Evolutionary conservation across 2,888 invertebrate genomes (phyloP).

Genomic region (Argyresthia goedartella): DNA sequence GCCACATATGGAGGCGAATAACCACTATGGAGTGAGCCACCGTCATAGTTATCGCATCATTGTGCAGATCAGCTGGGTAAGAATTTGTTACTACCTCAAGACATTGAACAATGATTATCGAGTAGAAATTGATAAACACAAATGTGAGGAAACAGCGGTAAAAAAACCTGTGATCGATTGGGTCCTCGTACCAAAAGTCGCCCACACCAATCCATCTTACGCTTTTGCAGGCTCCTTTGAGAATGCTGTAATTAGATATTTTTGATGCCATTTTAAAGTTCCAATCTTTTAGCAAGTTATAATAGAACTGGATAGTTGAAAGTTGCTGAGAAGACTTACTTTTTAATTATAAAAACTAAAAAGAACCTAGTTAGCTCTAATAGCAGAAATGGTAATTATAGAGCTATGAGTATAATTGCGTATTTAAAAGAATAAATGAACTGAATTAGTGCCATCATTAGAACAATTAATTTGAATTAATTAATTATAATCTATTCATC

Average conservation of each 20-base stretch:
- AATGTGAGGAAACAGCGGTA: background rate
- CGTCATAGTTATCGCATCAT: constrained; percentile 1
- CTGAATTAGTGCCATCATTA: constrained; percentile 13
- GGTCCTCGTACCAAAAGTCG: constrained; percentile 5
- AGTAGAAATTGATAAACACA: background rate
- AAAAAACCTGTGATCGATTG: background rate
- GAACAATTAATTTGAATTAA: too few species aligned
- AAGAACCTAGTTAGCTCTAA: background rate
- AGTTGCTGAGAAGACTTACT: too few species aligned
- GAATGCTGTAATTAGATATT: too few species aligned
- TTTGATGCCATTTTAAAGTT: too few species aligned
- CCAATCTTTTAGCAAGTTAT: background rate
- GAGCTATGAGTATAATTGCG: background rate
- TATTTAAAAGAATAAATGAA: background rate
- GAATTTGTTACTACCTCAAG: constrained; percentile 1
- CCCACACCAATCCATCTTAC: background rate
- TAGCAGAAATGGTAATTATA: background rate
- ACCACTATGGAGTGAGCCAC: constrained; percentile 1
- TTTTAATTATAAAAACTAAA: too few species aligned
- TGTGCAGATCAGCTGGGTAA: constrained; percentile 6
- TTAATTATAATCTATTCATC: too few species aligned
- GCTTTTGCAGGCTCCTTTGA: too few species aligned
- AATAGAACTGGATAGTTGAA: too few species aligned
- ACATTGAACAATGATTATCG: background rate
- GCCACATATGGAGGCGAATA: background rate